Percentiles rank a stretch among this genome's conserved stretches.
These are phyloP conservation scores for Trichacis sp. DNA, from an alignment of 2,888 invertebrate species.

Conservation along the genomic window DNA sequence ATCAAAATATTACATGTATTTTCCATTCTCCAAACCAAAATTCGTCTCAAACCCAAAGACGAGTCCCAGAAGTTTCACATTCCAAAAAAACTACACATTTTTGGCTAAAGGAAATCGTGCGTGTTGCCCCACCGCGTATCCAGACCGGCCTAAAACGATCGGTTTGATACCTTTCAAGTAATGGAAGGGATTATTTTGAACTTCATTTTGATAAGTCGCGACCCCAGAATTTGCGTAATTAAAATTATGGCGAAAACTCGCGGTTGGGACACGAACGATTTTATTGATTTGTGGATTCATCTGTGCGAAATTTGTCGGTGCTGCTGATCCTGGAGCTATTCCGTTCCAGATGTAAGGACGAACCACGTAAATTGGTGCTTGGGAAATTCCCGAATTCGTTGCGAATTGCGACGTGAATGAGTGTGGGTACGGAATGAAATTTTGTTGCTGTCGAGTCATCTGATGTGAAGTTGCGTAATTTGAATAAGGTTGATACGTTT, in stretches of 20 bases:
- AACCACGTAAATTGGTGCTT: slow-evolving; percentile 30
- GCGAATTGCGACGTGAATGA: background rate
- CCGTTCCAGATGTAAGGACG: slow-evolving; percentile 34
- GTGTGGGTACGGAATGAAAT: slow-evolving; percentile 21
- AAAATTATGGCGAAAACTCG: slow-evolving; percentile 19
- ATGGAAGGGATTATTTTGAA: slow-evolving; percentile 14
- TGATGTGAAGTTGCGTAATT: slow-evolving; percentile 11
- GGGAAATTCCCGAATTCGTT: background rate
- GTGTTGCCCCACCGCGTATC: slow-evolving; percentile 42
- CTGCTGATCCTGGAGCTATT: slow-evolving; percentile 5
- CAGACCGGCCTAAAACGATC: slow-evolving; percentile 43
- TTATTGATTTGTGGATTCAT: slow-evolving; percentile 15
- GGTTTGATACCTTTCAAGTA: slow-evolving; percentile 25
- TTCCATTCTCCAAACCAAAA: background rate
- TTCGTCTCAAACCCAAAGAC: background rate
- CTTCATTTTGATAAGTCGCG: slow-evolving; percentile 20
- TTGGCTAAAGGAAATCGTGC: slow-evolving; percentile 27
- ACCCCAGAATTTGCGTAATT: too few species aligned
- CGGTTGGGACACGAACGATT: slow-evolving; percentile 33
- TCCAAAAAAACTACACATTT: too few species aligned
- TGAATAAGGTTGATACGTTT: slow-evolving; percentile 15
- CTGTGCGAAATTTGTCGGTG: slow-evolving; percentile 3
- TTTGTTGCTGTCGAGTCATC: too few species aligned
- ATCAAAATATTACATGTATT: too few species aligned
- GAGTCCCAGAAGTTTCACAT: background rate